phyloP scores from a whole-genome alignment of 1,140 invertebrate genomes.

The Drosophila navojoa region DNA sequence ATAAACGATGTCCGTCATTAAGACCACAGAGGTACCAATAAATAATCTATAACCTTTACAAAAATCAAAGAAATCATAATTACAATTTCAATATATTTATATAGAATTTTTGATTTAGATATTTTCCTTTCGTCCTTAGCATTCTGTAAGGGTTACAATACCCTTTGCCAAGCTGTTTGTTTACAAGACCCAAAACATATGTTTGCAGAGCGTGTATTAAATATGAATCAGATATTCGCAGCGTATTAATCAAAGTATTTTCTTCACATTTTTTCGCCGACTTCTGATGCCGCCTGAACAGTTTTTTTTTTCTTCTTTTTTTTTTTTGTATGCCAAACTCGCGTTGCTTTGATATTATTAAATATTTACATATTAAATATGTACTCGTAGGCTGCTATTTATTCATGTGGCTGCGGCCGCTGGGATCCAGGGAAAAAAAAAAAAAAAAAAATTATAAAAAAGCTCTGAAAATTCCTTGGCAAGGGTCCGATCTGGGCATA shows the following conservation, averaged over 20 bases:
- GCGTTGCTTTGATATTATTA: slow-evolving; percentile 72
- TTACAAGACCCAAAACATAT: slow-evolving; percentile 41
- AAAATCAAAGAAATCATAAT: too few species aligned
- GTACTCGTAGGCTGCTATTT: slow-evolving; percentile 55
- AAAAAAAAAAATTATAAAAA: slow-evolving; percentile 50
- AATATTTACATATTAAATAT: slow-evolving; percentile 81
- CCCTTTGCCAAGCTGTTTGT: too few species aligned
- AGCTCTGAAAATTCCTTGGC: slow-evolving; percentile 39
- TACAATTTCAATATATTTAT: too few species aligned
- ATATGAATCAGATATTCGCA: slow-evolving; percentile 46
- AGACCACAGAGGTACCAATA: too few species aligned
- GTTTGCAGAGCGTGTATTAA: slow-evolving; percentile 63
- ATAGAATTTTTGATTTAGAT: too few species aligned
- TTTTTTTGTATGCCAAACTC: slow-evolving; percentile 44
- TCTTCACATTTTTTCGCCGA: not conserved
- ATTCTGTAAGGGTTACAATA: too few species aligned
- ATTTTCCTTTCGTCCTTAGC: too few species aligned
- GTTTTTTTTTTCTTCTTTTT: too few species aligned
- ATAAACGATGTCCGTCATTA: too few species aligned
- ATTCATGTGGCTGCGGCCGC: slow-evolving; percentile 55
- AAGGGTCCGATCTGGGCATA: slow-evolving; percentile 36
- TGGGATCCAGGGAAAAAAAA: not conserved
- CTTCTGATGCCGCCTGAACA: too few species aligned
- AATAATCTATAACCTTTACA: too few species aligned
- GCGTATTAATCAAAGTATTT: slow-evolving; percentile 19